Conservation (phyloP, 2,797 vertebrate species). For the Falco biarmicus region DNA sequence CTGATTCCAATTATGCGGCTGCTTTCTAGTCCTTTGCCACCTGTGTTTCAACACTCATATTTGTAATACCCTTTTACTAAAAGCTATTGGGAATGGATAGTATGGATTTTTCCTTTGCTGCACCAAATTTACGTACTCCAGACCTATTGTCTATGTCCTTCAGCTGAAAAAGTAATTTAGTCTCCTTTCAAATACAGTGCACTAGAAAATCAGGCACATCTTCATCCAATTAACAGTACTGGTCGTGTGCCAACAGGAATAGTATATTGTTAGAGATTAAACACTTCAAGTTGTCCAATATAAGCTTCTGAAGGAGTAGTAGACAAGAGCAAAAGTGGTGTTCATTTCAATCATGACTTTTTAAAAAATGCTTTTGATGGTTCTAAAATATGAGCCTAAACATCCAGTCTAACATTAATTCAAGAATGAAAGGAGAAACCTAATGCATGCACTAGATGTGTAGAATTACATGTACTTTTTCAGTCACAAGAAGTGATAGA, state of each 20-base stretch:
- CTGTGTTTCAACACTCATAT: neutral
- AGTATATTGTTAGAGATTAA: neutral
- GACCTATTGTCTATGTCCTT: neutral
- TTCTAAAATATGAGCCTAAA: neutral
- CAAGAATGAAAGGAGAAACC: neutral
- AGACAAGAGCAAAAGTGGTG: neutral
- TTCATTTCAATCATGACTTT: neutral
- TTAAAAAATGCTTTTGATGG: neutral
- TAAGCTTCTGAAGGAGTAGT: neutral
- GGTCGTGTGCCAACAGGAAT: neutral
- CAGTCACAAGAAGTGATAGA: neutral
- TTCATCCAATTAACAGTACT: neutral
- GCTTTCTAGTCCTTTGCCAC: neutral
- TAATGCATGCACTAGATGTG: neutral
- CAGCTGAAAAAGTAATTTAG: neutral
- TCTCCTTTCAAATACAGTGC: neutral
- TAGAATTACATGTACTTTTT: neutral
- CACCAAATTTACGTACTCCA: neutral
- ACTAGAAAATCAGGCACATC: neutral
- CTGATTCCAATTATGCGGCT: neutral
- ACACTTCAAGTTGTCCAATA: neutral
- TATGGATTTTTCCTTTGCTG: neutral
- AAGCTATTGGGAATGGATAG: neutral
- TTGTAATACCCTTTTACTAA: neutral
- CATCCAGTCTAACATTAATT: neutral